phyloP scores from a whole-genome alignment of 1,140 invertebrate genomes.

The Campodea augens region DNA sequence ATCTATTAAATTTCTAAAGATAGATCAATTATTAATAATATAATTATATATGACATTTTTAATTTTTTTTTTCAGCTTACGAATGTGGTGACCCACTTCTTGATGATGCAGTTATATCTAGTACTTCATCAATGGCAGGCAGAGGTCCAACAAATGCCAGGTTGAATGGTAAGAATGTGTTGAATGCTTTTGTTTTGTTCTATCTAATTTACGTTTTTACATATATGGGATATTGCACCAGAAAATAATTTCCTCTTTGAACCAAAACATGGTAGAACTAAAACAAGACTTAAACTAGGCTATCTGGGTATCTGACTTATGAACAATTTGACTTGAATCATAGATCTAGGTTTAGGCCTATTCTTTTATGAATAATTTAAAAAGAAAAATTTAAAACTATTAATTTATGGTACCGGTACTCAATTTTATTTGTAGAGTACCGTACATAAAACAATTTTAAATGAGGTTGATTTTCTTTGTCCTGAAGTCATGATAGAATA shows the following conservation, averaged over 20 bases:
- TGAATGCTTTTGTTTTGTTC: conserved; percentile 6
- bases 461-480: too few relatives aligned
- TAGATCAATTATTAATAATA: too few relatives aligned
- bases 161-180: conserved; percentile 47
- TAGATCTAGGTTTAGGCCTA: not conserved
- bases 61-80: conserved; percentile 31
- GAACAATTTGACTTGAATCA: not conserved
- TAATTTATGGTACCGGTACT: too few relatives aligned
- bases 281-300: not conserved
- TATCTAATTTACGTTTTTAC: too few relatives aligned
- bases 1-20: too few relatives aligned
- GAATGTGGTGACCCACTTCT: conserved; percentile 63
- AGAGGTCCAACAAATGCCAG: conserved; percentile 60
- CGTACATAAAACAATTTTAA: too few relatives aligned
- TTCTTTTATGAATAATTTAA: too few relatives aligned
- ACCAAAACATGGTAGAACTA: conserved; percentile 6
- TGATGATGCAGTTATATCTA: conserved; percentile 44
- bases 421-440: too few relatives aligned
- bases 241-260: conserved; percentile 1
- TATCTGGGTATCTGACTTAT: not conserved
- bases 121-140: conserved; percentile 54
- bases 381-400: too few relatives aligned
- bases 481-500: too few relatives aligned
- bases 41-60: too few relatives aligned
- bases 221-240: conserved; percentile 5